Evolutionary conservation across 2,797 vertebrate genomes (phyloP).

Genomic region (Microcaecilia unicolor): DNA sequence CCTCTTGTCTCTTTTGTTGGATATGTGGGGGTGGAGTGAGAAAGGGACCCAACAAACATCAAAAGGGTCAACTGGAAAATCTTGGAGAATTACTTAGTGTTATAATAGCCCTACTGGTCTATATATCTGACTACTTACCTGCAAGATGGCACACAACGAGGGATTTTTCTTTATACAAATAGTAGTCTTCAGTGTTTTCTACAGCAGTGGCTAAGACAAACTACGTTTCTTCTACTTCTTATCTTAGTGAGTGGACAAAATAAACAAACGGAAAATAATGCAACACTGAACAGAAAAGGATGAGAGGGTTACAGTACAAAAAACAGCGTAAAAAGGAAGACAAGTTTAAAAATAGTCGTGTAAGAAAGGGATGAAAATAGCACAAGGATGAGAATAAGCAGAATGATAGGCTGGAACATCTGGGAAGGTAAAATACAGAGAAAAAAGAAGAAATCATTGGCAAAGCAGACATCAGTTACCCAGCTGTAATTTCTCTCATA

Average conservation of each 20-base stretch:
- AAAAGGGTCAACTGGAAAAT: too few species aligned
- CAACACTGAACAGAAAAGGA: constrained; percentile 55
- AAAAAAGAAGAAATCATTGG: constrained; percentile 47
- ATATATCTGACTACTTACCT: constrained; percentile 9
- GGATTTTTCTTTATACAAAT: constrained; percentile 32
- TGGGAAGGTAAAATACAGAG: constrained; percentile 71
- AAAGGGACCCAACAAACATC: too few species aligned
- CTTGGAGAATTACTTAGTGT: too few species aligned
- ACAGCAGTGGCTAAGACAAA: constrained; percentile 66
- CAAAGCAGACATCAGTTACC: too few species aligned
- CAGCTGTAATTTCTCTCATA: too few species aligned
- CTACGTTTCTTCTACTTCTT: constrained; percentile 75
- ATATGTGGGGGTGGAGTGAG: too few species aligned
- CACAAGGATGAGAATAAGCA: constrained; percentile 98
- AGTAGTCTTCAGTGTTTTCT: constrained; percentile 71
- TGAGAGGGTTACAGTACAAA: constrained; percentile 86
- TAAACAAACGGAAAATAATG: constrained; percentile 63
- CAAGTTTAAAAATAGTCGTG: constrained; percentile 97
- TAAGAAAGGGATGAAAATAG: constrained; percentile 98
- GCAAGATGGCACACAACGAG: neutral
- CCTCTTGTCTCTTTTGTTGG: too few species aligned
- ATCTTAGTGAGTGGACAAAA: constrained; percentile 79
- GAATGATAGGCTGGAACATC: constrained; percentile 99
- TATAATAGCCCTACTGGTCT: too few species aligned
- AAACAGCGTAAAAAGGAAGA: constrained; percentile 98